phyloP scores from a whole-genome alignment of 1,140 invertebrate species.

The Pomacea maculata region DNA sequence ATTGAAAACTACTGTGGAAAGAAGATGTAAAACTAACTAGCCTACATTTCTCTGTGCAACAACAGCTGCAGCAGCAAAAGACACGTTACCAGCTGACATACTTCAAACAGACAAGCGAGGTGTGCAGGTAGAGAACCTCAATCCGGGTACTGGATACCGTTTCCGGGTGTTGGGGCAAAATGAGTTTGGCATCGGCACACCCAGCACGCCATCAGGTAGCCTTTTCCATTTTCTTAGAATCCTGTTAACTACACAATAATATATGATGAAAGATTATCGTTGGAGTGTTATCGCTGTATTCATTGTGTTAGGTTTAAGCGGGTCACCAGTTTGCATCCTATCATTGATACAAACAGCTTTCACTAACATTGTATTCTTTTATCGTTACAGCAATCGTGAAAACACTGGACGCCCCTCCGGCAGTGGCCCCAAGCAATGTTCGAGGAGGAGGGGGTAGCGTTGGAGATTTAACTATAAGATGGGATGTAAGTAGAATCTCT shows the following conservation, averaged over 20 bases:
- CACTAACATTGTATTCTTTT: too few species aligned
- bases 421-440: conserved; percentile 77
- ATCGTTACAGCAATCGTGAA: conserved; percentile 30
- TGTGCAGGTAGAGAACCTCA: conserved; percentile 66
- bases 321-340: too few species aligned
- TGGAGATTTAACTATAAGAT: conserved; percentile 91
- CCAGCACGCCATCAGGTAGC: conserved; percentile 64
- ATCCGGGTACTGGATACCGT: conserved; percentile 88
- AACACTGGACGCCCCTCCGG: conserved; percentile 38
- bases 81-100: neutral
- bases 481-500: conserved; percentile 71
- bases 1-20: too few species aligned
- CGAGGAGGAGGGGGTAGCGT: conserved; percentile 92
- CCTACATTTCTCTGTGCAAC: neutral
- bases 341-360: too few species aligned
- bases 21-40: too few species aligned
- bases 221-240: too few species aligned
- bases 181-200: conserved; percentile 75
- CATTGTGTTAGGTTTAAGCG: too few species aligned
- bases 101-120: neutral
- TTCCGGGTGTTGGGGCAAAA: conserved; percentile 86
- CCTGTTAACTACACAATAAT: too few species aligned
- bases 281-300: too few species aligned
- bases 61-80: neutral
- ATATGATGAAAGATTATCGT: too few species aligned